phyloP scores from a whole-genome alignment of 2,888 invertebrate genomes.

The Zootermopsis nevadensis region DNA sequence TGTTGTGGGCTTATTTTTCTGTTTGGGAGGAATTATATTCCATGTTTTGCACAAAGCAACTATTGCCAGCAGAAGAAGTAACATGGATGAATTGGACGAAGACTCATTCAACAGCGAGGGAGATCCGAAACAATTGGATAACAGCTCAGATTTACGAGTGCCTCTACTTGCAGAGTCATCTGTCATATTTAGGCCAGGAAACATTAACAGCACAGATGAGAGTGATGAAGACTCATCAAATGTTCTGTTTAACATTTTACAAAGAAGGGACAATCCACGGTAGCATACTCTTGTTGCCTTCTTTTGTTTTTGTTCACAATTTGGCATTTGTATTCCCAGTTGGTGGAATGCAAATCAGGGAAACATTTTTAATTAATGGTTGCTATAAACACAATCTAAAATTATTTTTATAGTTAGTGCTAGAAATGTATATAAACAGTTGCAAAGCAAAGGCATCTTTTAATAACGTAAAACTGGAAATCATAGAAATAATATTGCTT shows the following conservation, averaged over 20 bases:
- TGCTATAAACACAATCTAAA: too few relatives aligned
- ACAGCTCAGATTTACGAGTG: conserved; percentile 38
- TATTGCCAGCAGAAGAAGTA: background rate
- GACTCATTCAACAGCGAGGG: background rate
- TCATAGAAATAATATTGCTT: too few relatives aligned
- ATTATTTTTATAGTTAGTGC: too few relatives aligned
- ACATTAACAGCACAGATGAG: conserved; percentile 32
- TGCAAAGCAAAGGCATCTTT: too few relatives aligned
- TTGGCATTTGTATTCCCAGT: too few relatives aligned
- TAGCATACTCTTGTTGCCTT: conserved; percentile 4
- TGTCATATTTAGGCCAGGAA: conserved; percentile 35
- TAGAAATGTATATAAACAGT: too few relatives aligned
- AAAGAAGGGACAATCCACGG: conserved; percentile 48
- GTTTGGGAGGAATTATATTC: conserved; percentile 86
- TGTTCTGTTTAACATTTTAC: conserved; percentile 47
- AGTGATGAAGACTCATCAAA: conserved; percentile 46
- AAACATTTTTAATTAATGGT: too few relatives aligned
- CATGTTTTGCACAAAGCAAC: conserved; percentile 67
- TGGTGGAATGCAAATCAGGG: too few relatives aligned
- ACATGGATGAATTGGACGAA: background rate
- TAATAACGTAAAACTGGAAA: too few relatives aligned
- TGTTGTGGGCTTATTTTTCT: conserved; percentile 85
- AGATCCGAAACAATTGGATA: background rate
- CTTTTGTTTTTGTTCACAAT: too few relatives aligned
- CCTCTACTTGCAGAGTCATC: conserved; percentile 49